These are phyloP conservation scores for Bombus confusus DNA, from an alignment of 1,140 invertebrate genomes.

Conservation along the genomic window DNA sequence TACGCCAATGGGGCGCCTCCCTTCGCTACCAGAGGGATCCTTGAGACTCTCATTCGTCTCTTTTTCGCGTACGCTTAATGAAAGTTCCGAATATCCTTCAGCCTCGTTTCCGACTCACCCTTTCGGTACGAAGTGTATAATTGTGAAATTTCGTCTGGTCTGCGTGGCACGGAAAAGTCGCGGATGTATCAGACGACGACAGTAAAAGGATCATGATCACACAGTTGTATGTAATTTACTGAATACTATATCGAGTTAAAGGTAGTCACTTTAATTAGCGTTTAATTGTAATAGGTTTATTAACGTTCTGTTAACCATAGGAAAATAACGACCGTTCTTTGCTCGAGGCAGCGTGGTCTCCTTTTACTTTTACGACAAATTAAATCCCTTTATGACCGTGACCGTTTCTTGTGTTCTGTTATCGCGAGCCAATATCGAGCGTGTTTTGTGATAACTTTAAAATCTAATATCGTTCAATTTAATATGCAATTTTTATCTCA, in stretches of 20 bases:
- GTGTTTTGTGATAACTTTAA: no score
- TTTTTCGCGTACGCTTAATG: slow-evolving; percentile 46
- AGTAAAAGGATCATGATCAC: no score
- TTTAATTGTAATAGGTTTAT: background rate
- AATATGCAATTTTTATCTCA: background rate
- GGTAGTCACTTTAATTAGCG: background rate
- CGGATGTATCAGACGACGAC: background rate
- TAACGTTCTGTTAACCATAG: background rate
- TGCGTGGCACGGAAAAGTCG: no score
- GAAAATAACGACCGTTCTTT: background rate
- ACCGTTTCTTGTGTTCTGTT: no score
- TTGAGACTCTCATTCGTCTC: slow-evolving; percentile 45
- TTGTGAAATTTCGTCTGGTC: no score
- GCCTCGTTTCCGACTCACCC: slow-evolving; percentile 12
- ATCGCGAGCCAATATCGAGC: no score
- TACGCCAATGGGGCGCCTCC: slow-evolving; percentile 60
- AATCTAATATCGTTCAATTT: no score
- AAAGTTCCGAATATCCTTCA: slow-evolving; percentile 43
- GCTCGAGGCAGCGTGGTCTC: background rate
- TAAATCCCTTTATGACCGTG: background rate
- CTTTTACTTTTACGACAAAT: slow-evolving; percentile 5
- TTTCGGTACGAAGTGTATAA: no score
- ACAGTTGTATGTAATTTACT: background rate
- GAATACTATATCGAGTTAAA: background rate
- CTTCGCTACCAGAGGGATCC: slow-evolving; percentile 33